phyloP scores from a whole-genome alignment of 1,140 invertebrate genomes.

The Panulirus ornatus region DNA sequence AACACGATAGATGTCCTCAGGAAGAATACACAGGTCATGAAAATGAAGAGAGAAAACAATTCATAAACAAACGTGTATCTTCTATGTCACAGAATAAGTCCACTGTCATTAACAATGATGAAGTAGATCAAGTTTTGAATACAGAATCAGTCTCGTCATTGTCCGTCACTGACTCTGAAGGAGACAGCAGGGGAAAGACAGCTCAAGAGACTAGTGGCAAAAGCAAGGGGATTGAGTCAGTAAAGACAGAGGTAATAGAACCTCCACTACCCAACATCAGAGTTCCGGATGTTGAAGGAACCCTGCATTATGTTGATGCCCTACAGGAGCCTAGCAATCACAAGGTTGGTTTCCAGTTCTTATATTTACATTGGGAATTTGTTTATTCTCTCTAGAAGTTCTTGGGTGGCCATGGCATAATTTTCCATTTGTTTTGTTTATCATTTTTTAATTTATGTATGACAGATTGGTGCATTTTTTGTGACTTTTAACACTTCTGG shows the following conservation, averaged over 20 bases:
- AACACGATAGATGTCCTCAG: too few species aligned
- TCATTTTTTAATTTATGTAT: too few species aligned
- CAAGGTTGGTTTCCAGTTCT: background rate
- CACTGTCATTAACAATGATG: background rate
- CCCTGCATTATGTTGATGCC: background rate
- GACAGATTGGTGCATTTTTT: too few species aligned
- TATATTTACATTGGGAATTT: too few species aligned
- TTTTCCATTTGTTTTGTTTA: too few species aligned
- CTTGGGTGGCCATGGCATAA: too few species aligned
- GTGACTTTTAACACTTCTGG: too few species aligned
- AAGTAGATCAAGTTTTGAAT: background rate
- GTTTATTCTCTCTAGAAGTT: too few species aligned
- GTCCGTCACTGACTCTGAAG: constrained; percentile 24
- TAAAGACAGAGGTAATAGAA: background rate
- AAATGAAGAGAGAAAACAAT: too few species aligned
- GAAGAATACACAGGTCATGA: too few species aligned
- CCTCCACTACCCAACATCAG: background rate
- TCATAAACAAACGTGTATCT: background rate
- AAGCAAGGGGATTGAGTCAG: background rate
- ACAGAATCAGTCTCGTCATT: constrained; percentile 12
- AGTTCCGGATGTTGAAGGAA: background rate
- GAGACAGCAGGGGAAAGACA: background rate
- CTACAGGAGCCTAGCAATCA: background rate
- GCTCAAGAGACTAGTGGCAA: background rate
- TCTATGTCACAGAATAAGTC: background rate